Evolutionary conservation across 2,888 invertebrate genomes (phyloP).

Genomic region (Catotricha subobsoleta): DNA sequence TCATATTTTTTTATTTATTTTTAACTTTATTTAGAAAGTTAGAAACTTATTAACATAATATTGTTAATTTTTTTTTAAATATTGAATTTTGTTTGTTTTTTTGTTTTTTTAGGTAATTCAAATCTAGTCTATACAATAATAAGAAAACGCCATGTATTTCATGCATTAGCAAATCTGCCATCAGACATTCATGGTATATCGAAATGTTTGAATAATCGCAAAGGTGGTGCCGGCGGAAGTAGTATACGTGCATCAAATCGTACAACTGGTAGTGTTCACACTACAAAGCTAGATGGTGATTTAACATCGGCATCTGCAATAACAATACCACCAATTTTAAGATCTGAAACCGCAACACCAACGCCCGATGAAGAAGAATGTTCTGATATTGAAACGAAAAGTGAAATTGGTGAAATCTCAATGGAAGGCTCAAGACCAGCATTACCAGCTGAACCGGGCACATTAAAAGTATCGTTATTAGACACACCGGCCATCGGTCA

Average conservation of each 20-base stretch:
- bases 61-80: too few relatives aligned
- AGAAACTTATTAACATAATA: too few relatives aligned
- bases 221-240: constrained; percentile 31
- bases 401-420: constrained; percentile 37
- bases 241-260: constrained; percentile 17
- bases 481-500: constrained; percentile 48
- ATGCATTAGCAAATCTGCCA: constrained; percentile 90
- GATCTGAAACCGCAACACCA: constrained; percentile 7
- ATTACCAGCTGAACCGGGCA: constrained; percentile 77
- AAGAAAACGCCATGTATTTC: constrained; percentile 94
- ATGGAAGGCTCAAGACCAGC: constrained; percentile 77
- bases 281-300: constrained; percentile 14
- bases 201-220: constrained; percentile 30
- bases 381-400: constrained; percentile 31
- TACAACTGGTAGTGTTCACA: constrained; percentile 16
- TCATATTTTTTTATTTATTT: background rate
- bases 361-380: constrained; percentile 21
- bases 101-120: constrained; percentile 61
- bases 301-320: constrained; percentile 10
- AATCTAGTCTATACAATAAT: constrained; percentile 98
- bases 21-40: background rate
- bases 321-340: constrained; percentile 16
- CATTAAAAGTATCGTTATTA: constrained; percentile 31
- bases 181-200: constrained; percentile 76
- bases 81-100: too few relatives aligned